Percentiles rank a stretch among this genome's conserved stretches.
Evolutionary conservation across 1,140 invertebrate species (phyloP).

Genomic region (Cydia splendana): DNA sequence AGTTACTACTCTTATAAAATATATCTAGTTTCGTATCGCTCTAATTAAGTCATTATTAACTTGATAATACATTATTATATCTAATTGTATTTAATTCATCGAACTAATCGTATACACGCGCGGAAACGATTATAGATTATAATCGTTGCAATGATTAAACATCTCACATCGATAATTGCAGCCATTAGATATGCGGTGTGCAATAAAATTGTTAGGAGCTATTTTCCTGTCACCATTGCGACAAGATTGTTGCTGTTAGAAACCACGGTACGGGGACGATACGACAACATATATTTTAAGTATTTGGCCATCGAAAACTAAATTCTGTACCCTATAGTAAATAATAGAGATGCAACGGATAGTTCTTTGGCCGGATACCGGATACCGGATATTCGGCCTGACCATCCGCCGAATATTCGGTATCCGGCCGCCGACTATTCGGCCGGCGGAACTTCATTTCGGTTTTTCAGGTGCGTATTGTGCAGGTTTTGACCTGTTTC

Average conservation of each 20-base stretch:
- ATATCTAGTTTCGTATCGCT: neutral
- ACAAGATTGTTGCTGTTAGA: neutral
- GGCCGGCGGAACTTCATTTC: too few relatives aligned
- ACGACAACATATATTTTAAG: neutral
- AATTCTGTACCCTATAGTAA: too few relatives aligned
- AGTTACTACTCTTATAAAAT: neutral
- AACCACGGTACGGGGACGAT: neutral
- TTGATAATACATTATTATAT: neutral
- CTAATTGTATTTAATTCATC: too few relatives aligned
- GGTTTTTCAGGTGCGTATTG: too few relatives aligned
- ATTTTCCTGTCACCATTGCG: conserved; percentile 2
- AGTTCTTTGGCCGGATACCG: too few relatives aligned
- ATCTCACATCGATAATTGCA: neutral
- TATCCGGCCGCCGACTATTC: too few relatives aligned
- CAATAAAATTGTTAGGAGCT: neutral
- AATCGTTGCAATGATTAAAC: neutral
- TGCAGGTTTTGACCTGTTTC: too few relatives aligned
- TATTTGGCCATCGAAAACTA: too few relatives aligned
- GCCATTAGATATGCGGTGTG: neutral
- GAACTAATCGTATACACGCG: too few relatives aligned
- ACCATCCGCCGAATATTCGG: too few relatives aligned
- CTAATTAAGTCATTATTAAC: neutral
- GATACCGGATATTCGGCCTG: too few relatives aligned
- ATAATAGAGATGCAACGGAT: too few relatives aligned
- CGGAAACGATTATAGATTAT: neutral